Evolutionary conservation across 2,888 invertebrate species (phyloP), one percentile per base, ranked within the genome.

Genomic region (Mimachlamys varia): DNA sequence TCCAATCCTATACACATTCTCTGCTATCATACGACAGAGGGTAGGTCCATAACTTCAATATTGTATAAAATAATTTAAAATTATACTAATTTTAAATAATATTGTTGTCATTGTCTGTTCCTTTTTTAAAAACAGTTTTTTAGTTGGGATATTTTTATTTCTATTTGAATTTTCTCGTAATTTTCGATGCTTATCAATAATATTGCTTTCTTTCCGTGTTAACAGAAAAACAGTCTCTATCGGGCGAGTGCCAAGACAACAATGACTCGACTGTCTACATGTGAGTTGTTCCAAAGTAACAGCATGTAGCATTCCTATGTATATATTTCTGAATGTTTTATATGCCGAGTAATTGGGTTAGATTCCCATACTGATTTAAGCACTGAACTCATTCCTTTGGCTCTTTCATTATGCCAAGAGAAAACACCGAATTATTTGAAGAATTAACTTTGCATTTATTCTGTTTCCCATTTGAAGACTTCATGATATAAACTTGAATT

Each of bases 1-100:
- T 87, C 91, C 91, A 10, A 90, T 91, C 27, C 89, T 91, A 27
- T 91, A 91, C 53, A 90, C 91, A 12, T 91, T 91, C 87, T 89
- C 89, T 7, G 87, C 89, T 5, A 55, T 89, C 15, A 55, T 89
- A 38, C 53, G 89, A 27, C 27, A 33, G 76, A 76, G 27, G 76
- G 76, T 76, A 22, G 5, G 76, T 33, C 53, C 76, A 33, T 33
- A 0, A 12, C 12, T 33, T 10, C 12, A 33, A 76, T 10, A n/a
- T 62, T 62, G 15, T 12, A 53, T 53, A 53, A 53, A 17, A 19
- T 53, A 13, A 53, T 13, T 19, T 53, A 44, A 44, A 53, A 53
- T 53, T 53, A 53, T 19, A 53, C 15, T 44, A 53, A 17, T 1
- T 19, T 53, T 53, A 53, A 13, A 53, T 53, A 53, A 53, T 7